Evolutionary conservation across 2,888 invertebrate species (phyloP).

Genomic region (Tenodera sinensis): DNA sequence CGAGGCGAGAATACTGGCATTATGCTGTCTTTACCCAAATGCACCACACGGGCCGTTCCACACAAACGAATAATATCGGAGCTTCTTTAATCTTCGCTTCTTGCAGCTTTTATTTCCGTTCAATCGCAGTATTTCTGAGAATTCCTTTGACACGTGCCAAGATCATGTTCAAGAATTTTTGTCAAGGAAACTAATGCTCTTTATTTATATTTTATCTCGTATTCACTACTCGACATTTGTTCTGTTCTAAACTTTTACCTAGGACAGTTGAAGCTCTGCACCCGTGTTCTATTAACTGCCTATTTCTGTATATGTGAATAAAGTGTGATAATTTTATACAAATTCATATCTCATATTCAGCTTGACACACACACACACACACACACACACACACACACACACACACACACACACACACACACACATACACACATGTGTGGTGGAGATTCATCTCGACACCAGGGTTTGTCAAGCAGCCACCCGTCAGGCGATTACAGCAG

Average conservation of each 20-base stretch:
- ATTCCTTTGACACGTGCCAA: background rate
- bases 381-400: too few relatives aligned
- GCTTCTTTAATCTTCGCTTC: background rate
- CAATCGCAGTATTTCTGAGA: background rate
- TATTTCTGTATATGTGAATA: too few relatives aligned
- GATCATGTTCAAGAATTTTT: background rate
- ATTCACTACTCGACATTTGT: background rate
- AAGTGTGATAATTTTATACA: too few relatives aligned
- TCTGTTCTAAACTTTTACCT: background rate
- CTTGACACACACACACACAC: too few relatives aligned
- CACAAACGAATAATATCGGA: background rate
- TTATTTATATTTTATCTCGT: background rate
- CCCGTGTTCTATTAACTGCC: too few relatives aligned
- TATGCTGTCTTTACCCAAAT: background rate
- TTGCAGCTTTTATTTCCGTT: background rate
- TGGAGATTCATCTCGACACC: too few relatives aligned
- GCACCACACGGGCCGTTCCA: background rate
- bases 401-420: too few relatives aligned
- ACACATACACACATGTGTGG: too few relatives aligned
- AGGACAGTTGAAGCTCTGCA: too few relatives aligned
- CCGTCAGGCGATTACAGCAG: too few relatives aligned
- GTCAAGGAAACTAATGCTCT: background rate
- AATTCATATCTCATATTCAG: too few relatives aligned
- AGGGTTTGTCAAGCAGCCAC: too few relatives aligned
- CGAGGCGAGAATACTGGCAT: background rate